These are phyloP conservation scores for Allobates femoralis DNA, from an alignment of 2,797 vertebrate species.

Conservation along the genomic window DNA sequence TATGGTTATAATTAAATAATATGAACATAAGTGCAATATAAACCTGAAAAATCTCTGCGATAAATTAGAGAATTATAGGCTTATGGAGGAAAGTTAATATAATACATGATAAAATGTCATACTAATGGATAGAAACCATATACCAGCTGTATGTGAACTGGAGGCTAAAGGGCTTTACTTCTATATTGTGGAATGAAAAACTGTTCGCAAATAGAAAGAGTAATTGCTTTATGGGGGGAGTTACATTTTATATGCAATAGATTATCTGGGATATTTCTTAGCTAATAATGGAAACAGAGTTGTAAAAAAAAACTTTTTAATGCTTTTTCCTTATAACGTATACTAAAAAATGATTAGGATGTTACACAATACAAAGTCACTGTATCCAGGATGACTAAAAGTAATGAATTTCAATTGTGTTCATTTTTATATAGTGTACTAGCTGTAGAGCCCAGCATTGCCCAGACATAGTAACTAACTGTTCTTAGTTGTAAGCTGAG, in stretches of 20 bases:
- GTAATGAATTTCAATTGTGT: neutral
- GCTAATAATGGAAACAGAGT: slow-evolving; percentile 14
- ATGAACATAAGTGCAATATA: slow-evolving; percentile 59
- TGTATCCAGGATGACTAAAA: neutral
- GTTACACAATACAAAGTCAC: slow-evolving; percentile 22
- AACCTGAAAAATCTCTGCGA: slow-evolving; percentile 62
- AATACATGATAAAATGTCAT: slow-evolving; percentile 62
- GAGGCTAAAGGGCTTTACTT: slow-evolving; percentile 39
- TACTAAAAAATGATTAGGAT: slow-evolving; percentile 24
- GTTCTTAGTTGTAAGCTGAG: too few species aligned
- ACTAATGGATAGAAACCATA: slow-evolving; percentile 59
- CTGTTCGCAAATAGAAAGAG: slow-evolving; percentile 35
- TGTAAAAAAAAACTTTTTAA: slow-evolving; percentile 45
- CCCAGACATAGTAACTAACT: too few species aligned
- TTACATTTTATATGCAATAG: slow-evolving; percentile 20
- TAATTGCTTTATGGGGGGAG: slow-evolving; percentile 45
- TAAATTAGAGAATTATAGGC: slow-evolving; percentile 63
- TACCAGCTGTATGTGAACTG: slow-evolving; percentile 55
- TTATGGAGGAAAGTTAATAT: slow-evolving; percentile 62
- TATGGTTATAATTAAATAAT: slow-evolving; percentile 64
- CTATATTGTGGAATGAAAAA: slow-evolving; percentile 36
- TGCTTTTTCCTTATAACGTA: slow-evolving; percentile 1
- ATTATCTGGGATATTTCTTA: slow-evolving; percentile 37
- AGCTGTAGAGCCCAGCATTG: too few species aligned
- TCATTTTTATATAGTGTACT: too few species aligned